A percentile compares a stretch with the other conserved stretches of the same genome.
These are phyloP conservation scores for Patella vulgata DNA, from an alignment of 1,140 invertebrate genomes.

Conservation along the genomic window DNA sequence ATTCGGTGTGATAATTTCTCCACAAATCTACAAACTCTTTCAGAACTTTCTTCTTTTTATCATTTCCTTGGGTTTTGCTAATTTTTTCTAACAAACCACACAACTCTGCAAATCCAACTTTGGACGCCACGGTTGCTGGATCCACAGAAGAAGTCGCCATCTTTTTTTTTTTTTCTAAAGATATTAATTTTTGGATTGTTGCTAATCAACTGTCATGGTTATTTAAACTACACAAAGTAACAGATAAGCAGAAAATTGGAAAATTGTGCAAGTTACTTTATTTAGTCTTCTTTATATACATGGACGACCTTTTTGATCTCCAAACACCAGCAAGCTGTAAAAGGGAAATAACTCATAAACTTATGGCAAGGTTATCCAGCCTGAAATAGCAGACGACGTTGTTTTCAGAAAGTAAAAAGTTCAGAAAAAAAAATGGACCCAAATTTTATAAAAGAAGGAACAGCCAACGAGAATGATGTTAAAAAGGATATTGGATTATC, in stretches of 20 bases:
- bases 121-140: conserved; percentile 47
- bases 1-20: conserved; percentile 62
- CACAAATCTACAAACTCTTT: conserved; percentile 70
- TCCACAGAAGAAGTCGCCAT: not conserved
- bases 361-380: no score
- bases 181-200: not conserved
- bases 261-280: not conserved
- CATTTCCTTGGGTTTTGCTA: conserved; percentile 61
- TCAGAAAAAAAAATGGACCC: no score
- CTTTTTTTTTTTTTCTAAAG: not conserved
- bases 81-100: conserved; percentile 70
- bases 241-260: not conserved
- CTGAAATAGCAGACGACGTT: no score
- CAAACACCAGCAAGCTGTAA: no score
- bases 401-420: no score
- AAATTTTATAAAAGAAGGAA: no score
- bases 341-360: no score
- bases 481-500: no score
- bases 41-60: conserved; percentile 69
- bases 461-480: no score
- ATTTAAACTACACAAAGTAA: not conserved
- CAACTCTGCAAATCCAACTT: conserved; percentile 60
- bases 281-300: not conserved
- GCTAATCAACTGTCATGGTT: not conserved
- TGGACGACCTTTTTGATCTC: no score